A percentile compares a stretch with the other conserved stretches of the same genome.
Evolutionary conservation across 2,113 vertebrate genomes (phyloP).

Genomic region (Tachycineta bicolor): DNA sequence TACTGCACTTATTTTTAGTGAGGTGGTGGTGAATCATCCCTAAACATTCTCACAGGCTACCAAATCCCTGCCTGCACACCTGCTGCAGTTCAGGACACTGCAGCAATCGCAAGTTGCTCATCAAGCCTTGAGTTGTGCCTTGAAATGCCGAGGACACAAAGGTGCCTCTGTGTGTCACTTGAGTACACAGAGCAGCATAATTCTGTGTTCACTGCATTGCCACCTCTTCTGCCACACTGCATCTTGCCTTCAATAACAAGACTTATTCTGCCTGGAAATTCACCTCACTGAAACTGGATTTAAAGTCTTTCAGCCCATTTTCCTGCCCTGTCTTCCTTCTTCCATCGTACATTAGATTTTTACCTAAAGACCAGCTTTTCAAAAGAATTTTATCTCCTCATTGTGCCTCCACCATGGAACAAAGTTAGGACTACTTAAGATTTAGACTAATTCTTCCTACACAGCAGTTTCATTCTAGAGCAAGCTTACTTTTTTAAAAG

Average conservation of each 20-base stretch:
- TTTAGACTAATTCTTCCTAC: background rate
- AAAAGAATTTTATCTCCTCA: background rate
- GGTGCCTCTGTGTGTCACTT: background rate
- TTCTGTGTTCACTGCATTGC: background rate
- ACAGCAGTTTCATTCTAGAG: background rate
- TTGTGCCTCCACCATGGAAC: background rate
- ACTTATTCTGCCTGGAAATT: background rate
- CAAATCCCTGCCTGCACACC: background rate
- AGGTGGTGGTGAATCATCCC: background rate
- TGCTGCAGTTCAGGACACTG: background rate
- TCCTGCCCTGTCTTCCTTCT: background rate
- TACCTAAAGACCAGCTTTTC: background rate
- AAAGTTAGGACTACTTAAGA: background rate
- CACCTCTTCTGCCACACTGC: background rate
- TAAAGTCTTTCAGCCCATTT: background rate
- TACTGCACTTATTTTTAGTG: constrained; percentile 35
- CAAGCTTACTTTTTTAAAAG: background rate
- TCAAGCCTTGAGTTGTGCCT: background rate
- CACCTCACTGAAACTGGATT: background rate
- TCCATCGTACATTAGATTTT: background rate
- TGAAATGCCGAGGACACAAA: background rate
- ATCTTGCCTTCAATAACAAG: background rate
- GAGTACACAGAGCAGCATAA: background rate
- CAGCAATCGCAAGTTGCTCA: background rate
- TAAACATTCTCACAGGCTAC: background rate